Conservation (phyloP, 2,113 vertebrate species). For the Arvicanthis niloticus region DNA sequence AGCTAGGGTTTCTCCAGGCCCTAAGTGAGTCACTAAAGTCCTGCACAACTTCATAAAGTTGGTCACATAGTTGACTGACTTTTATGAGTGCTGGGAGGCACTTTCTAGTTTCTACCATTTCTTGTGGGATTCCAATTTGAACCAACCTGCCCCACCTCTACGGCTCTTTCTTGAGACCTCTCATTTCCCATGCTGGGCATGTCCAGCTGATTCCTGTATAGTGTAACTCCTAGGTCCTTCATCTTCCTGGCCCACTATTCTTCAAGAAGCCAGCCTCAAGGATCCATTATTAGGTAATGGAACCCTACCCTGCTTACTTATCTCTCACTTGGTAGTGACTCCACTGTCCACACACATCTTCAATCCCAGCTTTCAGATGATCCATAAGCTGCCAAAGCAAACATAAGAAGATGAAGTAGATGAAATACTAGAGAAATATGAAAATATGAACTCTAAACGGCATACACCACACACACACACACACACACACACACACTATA, state of each 20-base stretch:
- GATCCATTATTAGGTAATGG: neutral
- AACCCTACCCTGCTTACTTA: slow-evolving; percentile 90
- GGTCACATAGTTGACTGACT: neutral
- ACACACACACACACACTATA: neutral
- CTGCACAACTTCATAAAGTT: neutral
- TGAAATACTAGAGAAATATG: neutral
- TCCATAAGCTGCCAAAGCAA: slow-evolving; percentile 93
- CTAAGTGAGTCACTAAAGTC: neutral
- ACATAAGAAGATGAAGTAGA: neutral
- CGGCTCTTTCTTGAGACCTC: accelerated
- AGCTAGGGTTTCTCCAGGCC: neutral
- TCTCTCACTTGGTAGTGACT: slow-evolving; percentile 97
- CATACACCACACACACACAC: neutral
- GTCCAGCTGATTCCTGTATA: neutral
- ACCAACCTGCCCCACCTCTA: neutral
- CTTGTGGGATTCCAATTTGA: neutral
- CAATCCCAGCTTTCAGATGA: slow-evolving; percentile 94
- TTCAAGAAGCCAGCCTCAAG: neutral
- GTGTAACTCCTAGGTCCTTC: accelerated
- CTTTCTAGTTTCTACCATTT: neutral
- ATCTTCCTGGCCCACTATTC: neutral
- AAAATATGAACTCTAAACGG: neutral
- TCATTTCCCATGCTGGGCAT: neutral
- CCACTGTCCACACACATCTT: slow-evolving; percentile 99
- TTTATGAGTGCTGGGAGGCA: neutral